These are phyloP conservation scores for Altica lythri DNA, from an alignment of 2,888 invertebrate genomes.

Conservation along the genomic window DNA sequence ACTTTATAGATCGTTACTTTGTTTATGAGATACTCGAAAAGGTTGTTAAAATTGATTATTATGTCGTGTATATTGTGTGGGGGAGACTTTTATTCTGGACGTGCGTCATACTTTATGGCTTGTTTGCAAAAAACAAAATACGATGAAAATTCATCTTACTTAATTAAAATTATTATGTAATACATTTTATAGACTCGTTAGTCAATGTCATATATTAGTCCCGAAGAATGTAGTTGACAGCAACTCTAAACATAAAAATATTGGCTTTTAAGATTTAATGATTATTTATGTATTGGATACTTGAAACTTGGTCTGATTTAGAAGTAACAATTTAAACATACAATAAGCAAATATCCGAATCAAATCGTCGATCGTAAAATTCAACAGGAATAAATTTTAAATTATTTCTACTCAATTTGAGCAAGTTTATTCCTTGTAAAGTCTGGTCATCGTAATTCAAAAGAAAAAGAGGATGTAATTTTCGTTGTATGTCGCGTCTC, in stretches of 20 bases:
- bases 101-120: conserved; percentile 31
- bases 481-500: conserved; percentile 46
- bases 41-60: conserved; percentile 40
- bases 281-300: no score
- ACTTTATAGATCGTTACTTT: conserved; percentile 39
- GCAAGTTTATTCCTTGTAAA: conserved; percentile 31
- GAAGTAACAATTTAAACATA: no score
- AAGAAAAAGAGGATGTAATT: conserved; percentile 46
- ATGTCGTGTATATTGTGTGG: conserved; percentile 36
- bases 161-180: conserved; percentile 9
- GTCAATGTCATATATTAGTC: no score
- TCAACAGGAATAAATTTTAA: conserved; percentile 36
- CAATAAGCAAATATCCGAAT: conserved; percentile 4
- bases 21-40: conserved; percentile 37
- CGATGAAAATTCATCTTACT: conserved; percentile 8
- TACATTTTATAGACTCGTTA: not conserved
- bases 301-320: no score
- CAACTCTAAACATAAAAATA: not conserved
- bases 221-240: no score
- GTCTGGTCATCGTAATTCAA: conserved; percentile 46
- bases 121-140: conserved; percentile 24
- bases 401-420: conserved; percentile 48
- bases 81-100: conserved; percentile 31
- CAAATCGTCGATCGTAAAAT: conserved; percentile 13
- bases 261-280: not conserved